Base-by-base conservation (phyloP, 2,888 invertebrate species). In the Scaptomyza parva region DNA sequence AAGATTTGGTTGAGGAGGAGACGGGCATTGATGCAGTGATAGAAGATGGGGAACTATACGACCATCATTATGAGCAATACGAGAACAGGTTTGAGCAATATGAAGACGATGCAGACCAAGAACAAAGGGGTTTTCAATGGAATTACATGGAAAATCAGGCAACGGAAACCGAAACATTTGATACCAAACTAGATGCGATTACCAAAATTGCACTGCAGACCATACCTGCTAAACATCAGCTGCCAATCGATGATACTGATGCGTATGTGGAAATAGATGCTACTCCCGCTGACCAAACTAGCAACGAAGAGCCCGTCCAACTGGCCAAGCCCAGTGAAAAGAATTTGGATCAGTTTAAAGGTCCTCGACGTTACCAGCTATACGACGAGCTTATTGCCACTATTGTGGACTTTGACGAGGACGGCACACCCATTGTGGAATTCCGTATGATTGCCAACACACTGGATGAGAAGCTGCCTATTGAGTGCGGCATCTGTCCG, bases 401-500 rank as follows among this genome's bases (percentile, higher is more conserved):
- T n/a, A 86, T 90, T 18, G 90, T 90, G 3, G 90, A 90, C 55
- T 90, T 90, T 57, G 47, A 47, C 30, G 47, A 47, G 0, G 18
- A 47, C 2, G 30, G 9, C n/a, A 30, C 18, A 47, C 47, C 47
- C 9, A 86, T 90, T 17, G 90, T 90, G 2, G 90, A 90, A 54
- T 90, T 90, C 58, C 85, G 90, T 2, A 76, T 89, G 68, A 75
- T 87, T 3, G 66, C 62, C 28, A 59, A 66, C 12, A 69, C 78
- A 3, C 50, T 44, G 5, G 90, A 90, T 43, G 86, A 84, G 41
- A 87, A 85, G 52, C 57, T 90, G 17, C 90, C 90, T 0, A 78
- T 90, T 5, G 90, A 90, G 48, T 90, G 90, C 40, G 90, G 90
- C 35, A 90, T 90, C 53, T 90, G 90, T 39, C 90, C 90, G 2